Evolutionary conservation across 1,140 invertebrate genomes (phyloP), one percentile per base, ranked within the genome.

Genomic region (Ganaspis sp.): DNA sequence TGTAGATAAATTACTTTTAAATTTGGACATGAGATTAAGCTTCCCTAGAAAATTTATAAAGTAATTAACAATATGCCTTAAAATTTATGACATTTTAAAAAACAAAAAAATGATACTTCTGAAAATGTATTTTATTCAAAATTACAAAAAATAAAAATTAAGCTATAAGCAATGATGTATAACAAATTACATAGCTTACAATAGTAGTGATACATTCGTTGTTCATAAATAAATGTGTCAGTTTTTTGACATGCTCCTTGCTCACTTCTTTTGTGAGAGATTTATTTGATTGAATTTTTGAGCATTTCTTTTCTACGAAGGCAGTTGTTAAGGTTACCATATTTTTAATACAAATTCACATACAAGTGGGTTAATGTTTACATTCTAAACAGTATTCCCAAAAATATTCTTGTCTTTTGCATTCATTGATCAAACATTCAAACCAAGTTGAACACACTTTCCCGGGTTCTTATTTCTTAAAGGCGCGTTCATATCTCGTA

Each of bases 1-100:
- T 94, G 94, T 45, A 94, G 92, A 87, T 95, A 95, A 15, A 94
- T 90, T 19, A 94, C 94, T 74, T 92, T 88, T 21, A 94, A 84
- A 73, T 93, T 92, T 75, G 87, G 90, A 9, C 90, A 91, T 70
- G 87, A 81, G 45, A 90, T 89, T 6, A 93, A 86, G 76, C 92
- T 89, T 2, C 92, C 92, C 94, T 94, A 83, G 34, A 89, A 90
- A 87, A 45, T 76, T 70, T 75, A 58, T 79, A 73, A n/a, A n/a
- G n/a, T 0, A 53, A 42, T 80, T 1, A 42, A 64, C n/a, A n/a
- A n/a, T n/a, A n/a, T 69, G 73, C 54, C 70, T 73, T 74, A n/a
- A n/a, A n/a, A n/a, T n/a, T n/a, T n/a, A n/a, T n/a, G n/a, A n/a
- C n/a, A n/a, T n/a, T n/a, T n/a, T n/a, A n/a, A n/a, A n/a, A n/a